Evolutionary conservation across 2,113 vertebrate genomes (phyloP).

Genomic region (Chionodraco myersi): DNA sequence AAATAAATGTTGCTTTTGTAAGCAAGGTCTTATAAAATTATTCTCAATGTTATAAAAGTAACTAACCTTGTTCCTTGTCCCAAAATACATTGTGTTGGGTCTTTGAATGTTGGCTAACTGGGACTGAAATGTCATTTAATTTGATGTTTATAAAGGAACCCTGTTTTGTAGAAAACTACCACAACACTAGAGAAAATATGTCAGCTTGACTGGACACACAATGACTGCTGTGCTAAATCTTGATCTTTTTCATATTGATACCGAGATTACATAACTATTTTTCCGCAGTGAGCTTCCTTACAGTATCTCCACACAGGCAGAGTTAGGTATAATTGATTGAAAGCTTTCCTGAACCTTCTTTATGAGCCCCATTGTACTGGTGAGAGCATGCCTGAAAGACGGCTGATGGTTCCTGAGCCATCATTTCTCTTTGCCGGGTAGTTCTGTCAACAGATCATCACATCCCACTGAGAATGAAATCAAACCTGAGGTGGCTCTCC

Average conservation of each 20-base stretch:
- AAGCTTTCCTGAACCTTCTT: constrained; percentile 45
- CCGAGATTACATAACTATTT: constrained; percentile 3
- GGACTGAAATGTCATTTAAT: too few relatives aligned
- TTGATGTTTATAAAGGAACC: too few relatives aligned
- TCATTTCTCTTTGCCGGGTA: constrained; percentile 50
- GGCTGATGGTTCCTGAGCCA: constrained; percentile 52
- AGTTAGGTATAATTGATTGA: constrained; percentile 50
- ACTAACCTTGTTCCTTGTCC: too few relatives aligned
- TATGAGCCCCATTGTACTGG: constrained; percentile 4
- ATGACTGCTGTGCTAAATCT: background rate
- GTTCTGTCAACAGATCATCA: constrained; percentile 77
- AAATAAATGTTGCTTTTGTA: too few relatives aligned
- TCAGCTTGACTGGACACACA: background rate
- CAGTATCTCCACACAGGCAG: background rate
- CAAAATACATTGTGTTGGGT: too few relatives aligned
- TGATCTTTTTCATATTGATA: constrained; percentile 9
- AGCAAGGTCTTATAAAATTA: too few relatives aligned
- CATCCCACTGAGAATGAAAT: constrained; percentile 71
- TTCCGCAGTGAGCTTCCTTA: background rate
- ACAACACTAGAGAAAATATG: background rate
- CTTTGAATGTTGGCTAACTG: too few relatives aligned
- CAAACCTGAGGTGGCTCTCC: constrained; percentile 64
- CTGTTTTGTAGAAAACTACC: background rate
- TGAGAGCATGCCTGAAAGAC: constrained; percentile 34
- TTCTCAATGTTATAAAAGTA: too few relatives aligned